Percentiles rank a stretch among this genome's conserved stretches.
Conservation (phyloP, 2,888 invertebrate genomes). For the Synanthedon andrenaeformis region DNA sequence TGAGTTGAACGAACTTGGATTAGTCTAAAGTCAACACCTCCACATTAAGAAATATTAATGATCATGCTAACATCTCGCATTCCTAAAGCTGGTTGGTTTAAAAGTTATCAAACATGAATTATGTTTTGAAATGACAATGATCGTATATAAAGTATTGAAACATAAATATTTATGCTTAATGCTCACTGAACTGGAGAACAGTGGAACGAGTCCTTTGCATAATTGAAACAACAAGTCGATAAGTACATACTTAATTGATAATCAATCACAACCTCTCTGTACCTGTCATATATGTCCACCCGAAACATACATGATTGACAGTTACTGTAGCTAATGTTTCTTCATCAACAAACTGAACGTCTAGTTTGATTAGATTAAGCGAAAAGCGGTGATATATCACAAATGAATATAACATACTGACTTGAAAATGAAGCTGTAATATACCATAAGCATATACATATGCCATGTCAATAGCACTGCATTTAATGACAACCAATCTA, state of each 20-base stretch:
- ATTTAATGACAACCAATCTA: too few relatives aligned
- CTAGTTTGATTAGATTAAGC: too few relatives aligned
- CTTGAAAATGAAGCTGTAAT: too few relatives aligned
- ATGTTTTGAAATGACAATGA: background rate
- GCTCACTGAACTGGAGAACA: background rate
- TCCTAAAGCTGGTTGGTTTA: too few relatives aligned
- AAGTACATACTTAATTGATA: background rate
- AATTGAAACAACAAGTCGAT: background rate
- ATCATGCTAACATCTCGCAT: background rate
- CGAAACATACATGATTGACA: background rate
- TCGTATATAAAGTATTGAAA: background rate
- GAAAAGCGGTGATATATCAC: too few relatives aligned
- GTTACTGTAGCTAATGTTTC: background rate
- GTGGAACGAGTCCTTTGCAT: background rate
- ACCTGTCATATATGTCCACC: background rate
- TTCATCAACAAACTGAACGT: background rate
- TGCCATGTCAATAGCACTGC: too few relatives aligned
- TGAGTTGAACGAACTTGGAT: conserved; percentile 30
- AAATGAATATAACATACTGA: too few relatives aligned
- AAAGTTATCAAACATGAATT: too few relatives aligned
- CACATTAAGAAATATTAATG: background rate
- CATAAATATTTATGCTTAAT: background rate
- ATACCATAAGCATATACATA: too few relatives aligned
- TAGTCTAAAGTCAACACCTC: background rate
- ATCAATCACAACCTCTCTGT: background rate